These are phyloP conservation scores for Drosophila parvula DNA, from an alignment of 1,140 invertebrate species.

Conservation along the genomic window DNA sequence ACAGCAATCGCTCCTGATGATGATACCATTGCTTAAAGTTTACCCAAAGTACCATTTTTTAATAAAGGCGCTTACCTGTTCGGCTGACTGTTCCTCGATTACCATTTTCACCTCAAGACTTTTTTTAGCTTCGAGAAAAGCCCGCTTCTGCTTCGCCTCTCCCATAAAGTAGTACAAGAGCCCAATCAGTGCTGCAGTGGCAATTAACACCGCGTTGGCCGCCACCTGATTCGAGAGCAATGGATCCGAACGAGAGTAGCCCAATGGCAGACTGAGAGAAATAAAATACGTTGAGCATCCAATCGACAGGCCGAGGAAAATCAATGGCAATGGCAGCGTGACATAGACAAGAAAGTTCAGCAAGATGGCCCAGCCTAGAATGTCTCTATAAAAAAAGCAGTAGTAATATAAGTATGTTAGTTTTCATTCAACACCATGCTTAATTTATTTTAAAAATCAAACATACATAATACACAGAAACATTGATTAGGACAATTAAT, in stretches of 20 bases:
- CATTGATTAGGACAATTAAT: no score
- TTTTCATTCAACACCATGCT: not conserved
- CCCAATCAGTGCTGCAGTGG: constrained; percentile 90
- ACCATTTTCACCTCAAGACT: constrained; percentile 95
- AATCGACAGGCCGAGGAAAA: constrained; percentile 85
- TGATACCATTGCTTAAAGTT: not conserved
- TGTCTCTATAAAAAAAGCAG: constrained; percentile 52
- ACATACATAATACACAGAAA: no score
- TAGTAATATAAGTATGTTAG: no score
- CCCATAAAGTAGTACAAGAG: constrained; percentile 91
- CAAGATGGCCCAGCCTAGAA: constrained; percentile 91
- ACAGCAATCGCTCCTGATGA: constrained; percentile 91
- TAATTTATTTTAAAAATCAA: no score
- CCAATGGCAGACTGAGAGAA: constrained; percentile 86
- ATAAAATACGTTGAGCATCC: constrained; percentile 86
- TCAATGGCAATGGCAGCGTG: constrained; percentile 90
- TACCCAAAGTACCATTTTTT: not conserved
- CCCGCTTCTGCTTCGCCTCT: constrained; percentile 93
- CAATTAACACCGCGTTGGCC: constrained; percentile 89
- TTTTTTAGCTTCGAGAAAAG: constrained; percentile 95
- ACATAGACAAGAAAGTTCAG: constrained; percentile 94
- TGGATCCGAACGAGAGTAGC: constrained; percentile 84
- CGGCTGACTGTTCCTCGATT: constrained; percentile 96
- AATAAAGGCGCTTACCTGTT: constrained; percentile 88
- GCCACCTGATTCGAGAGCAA: constrained; percentile 76